Conservation (phyloP, 2,888 invertebrate genomes). For the Epinotia bilunana region DNA sequence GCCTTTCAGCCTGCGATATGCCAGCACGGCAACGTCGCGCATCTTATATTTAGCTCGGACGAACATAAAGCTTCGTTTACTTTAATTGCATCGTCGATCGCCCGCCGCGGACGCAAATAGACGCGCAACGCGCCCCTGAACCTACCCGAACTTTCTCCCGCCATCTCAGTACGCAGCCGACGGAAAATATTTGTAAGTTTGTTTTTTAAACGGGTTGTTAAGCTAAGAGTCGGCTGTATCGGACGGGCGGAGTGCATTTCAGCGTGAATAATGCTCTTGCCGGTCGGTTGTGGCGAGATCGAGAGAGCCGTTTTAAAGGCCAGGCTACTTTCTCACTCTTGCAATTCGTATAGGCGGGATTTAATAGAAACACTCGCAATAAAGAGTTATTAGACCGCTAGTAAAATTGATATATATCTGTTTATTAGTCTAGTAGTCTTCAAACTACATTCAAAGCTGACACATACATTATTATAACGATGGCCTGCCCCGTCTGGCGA, state of each 20-base stretch:
- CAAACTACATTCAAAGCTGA: conserved; percentile 66
- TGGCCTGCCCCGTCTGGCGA: conserved; percentile 73
- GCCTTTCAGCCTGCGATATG: conserved; percentile 52
- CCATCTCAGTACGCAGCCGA: conserved; percentile 53
- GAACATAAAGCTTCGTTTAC: conserved; percentile 80
- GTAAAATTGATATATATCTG: conserved; percentile 49
- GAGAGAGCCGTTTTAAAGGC: conserved; percentile 41
- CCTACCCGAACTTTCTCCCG: conserved; percentile 79
- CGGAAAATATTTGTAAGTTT: conserved; percentile 62
- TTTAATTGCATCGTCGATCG: conserved; percentile 83
- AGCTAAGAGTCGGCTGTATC: conserved; percentile 44
- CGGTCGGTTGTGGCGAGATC: conserved; percentile 32
- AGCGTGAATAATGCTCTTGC: conserved; percentile 45
- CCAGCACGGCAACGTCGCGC: conserved; percentile 68
- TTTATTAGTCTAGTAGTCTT: conserved; percentile 52
- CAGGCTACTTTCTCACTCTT: conserved; percentile 43
- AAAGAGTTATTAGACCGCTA: conserved; percentile 48
- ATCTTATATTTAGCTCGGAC: conserved; percentile 72
- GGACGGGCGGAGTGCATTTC: conserved; percentile 39
- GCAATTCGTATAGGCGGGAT: conserved; percentile 24
- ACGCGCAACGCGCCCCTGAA: conserved; percentile 77
- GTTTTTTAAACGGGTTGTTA: conserved; percentile 56
- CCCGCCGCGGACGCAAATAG: conserved; percentile 80
- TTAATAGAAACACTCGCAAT: conserved; percentile 34
- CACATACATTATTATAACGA: conserved; percentile 66